Evolutionary conservation across 2,113 vertebrate species (phyloP).

Genomic region (Saccopteryx leptura): DNA sequence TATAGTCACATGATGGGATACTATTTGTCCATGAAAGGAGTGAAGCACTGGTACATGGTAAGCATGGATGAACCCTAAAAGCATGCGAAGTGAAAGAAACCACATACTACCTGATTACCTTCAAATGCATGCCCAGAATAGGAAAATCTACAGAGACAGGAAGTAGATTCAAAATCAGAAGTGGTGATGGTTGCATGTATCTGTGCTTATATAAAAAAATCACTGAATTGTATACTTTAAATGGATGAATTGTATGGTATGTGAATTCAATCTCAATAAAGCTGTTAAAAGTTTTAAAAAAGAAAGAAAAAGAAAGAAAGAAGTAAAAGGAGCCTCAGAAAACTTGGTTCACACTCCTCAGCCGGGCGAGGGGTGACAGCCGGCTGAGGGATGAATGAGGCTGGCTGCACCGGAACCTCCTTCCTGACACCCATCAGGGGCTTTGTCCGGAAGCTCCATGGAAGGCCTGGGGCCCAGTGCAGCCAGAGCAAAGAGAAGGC

Average conservation of each 20-base stretch:
- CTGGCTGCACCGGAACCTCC: background rate
- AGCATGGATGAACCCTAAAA: background rate
- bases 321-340: background rate
- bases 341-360: background rate
- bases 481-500: background rate
- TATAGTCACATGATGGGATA: background rate
- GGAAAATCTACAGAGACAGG: background rate
- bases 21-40: background rate
- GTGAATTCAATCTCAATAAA: background rate
- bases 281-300: background rate
- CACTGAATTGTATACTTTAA: background rate
- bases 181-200: background rate
- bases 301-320: background rate
- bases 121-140: conserved; percentile 1
- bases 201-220: background rate
- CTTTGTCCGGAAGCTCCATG: background rate
- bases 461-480: background rate
- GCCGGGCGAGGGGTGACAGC: background rate
- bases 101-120: background rate
- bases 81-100: background rate
- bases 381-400: background rate
- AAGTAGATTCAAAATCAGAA: background rate
- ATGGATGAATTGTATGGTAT: background rate
- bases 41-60: background rate
- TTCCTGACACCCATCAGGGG: background rate